These are phyloP conservation scores for Schizothorax lantsangensis DNA, from an alignment of 2,797 vertebrate species.

Conservation along the genomic window DNA sequence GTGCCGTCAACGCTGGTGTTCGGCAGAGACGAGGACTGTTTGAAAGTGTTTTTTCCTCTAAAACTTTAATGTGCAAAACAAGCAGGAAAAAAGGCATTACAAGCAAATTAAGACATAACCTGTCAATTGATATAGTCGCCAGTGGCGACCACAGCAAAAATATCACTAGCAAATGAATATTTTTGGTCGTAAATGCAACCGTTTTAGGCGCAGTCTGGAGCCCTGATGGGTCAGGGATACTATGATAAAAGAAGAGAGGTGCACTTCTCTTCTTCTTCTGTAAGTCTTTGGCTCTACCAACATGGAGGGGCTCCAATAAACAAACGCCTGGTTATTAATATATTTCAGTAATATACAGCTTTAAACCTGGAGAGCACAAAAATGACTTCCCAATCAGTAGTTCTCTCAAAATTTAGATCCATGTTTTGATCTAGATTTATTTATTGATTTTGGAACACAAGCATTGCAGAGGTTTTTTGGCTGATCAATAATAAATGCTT, in stretches of 20 bases:
- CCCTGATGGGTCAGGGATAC: background rate
- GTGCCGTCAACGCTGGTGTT: background rate
- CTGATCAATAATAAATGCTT: background rate
- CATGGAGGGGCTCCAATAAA: background rate
- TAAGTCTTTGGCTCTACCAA: background rate
- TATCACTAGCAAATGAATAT: background rate
- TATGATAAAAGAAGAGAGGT: background rate
- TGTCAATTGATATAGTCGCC: background rate
- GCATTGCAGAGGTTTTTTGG: background rate
- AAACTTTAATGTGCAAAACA: background rate
- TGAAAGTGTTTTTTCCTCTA: background rate
- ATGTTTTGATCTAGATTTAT: background rate
- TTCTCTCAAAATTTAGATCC: background rate
- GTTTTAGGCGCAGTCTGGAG: background rate
- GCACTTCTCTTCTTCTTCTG: background rate
- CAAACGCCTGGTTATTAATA: background rate
- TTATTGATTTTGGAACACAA: background rate
- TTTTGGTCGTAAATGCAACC: background rate
- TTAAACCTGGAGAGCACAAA: background rate
- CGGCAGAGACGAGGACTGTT: background rate
- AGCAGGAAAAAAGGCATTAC: background rate
- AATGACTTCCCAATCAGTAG: background rate
- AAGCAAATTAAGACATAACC: background rate
- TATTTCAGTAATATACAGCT: background rate
- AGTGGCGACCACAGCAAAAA: background rate